phyloP scores from a whole-genome alignment of 2,797 vertebrate genomes.

The Zenarchopterus dispar region DNA sequence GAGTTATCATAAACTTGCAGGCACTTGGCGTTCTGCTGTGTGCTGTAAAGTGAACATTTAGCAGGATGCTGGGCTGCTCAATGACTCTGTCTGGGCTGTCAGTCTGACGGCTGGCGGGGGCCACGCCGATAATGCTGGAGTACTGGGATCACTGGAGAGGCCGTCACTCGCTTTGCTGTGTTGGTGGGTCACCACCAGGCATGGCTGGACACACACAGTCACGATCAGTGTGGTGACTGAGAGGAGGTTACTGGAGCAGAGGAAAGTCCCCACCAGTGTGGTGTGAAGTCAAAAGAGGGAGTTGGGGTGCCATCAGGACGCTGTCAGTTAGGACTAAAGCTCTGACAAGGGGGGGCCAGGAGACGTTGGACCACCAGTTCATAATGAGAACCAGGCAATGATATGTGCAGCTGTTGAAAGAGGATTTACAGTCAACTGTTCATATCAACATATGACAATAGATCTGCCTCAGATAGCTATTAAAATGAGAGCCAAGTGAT shows the following conservation, averaged over 20 bases:
- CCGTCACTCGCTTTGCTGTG: slow-evolving; percentile 36
- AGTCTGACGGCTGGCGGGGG: slow-evolving; percentile 55
- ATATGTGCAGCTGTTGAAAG: no score
- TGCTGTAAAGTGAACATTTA: slow-evolving; percentile 48
- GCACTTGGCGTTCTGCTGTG: slow-evolving; percentile 47
- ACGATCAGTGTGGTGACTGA: slow-evolving; percentile 53
- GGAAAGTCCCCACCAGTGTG: slow-evolving; percentile 1
- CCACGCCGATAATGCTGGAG: slow-evolving; percentile 37
- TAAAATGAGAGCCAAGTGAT: no score
- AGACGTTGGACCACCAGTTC: no score
- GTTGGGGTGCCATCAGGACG: slow-evolving; percentile 40
- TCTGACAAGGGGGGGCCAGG: no score
- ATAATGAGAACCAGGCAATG: no score
- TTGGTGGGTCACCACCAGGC: slow-evolving; percentile 46
- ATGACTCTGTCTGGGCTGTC: slow-evolving; percentile 72
- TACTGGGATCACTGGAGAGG: slow-evolving; percentile 40
- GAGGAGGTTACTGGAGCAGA: slow-evolving; percentile 47
- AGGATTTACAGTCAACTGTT: no score
- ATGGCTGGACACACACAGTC: slow-evolving; percentile 47
- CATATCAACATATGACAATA: no score
- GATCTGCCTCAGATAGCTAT: no score
- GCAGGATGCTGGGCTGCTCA: slow-evolving; percentile 63
- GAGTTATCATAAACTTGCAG: slow-evolving; percentile 40
- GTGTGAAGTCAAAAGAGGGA: no score
- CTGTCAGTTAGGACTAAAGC: slow-evolving; percentile 52